These are phyloP conservation scores for Theonella swinhoei DNA, from an alignment of 37 sponge, comb jelly and placozoan genomes.

Conservation along the genomic window DNA sequence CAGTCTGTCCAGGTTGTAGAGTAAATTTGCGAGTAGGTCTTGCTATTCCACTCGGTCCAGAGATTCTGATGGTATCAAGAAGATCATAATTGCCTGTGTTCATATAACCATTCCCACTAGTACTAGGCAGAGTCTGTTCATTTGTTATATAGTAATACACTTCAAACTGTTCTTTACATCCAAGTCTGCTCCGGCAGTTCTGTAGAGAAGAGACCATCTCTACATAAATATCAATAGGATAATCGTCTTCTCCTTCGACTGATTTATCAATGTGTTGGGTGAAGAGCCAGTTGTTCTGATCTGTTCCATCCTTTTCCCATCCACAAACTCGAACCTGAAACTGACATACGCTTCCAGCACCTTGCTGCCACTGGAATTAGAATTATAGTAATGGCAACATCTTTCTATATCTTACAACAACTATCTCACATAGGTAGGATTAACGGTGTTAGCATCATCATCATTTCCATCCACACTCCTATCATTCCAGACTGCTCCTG, in stretches of 20 bases:
- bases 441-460: neutral
- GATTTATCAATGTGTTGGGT: neutral
- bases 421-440: neutral
- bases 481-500: neutral
- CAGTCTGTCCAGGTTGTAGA: neutral
- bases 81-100: neutral
- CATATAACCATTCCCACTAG: neutral
- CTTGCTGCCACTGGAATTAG: neutral
- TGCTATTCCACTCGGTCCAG: neutral
- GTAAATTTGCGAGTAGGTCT: neutral
- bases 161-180: neutral
- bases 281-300: neutral
- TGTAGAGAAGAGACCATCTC: neutral
- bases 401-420: neutral
- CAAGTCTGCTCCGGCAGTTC: neutral
- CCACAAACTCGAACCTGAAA: neutral
- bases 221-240: neutral
- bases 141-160: neutral
- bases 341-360: neutral
- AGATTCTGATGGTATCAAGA: neutral
- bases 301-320: neutral
- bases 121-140: neutral
- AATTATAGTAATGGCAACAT: neutral
- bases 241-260: neutral
- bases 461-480: neutral